Evolutionary conservation across 2,797 vertebrate genomes (phyloP).

Genomic region (Hydrocynus forskahlii): DNA sequence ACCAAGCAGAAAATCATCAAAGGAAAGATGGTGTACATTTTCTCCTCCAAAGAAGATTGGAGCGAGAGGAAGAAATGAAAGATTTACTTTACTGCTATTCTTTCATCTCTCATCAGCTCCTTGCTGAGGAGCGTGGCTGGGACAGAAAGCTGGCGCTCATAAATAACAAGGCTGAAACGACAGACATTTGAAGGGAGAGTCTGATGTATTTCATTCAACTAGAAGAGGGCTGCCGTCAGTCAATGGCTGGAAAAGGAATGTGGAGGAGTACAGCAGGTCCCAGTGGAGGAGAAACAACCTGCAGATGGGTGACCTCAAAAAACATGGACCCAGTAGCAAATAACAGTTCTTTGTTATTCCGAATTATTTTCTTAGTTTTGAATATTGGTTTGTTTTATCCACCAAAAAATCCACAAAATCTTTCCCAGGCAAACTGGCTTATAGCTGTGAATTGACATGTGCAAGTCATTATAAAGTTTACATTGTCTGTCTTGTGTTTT

Average conservation of each 20-base stretch:
- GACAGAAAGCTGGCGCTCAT: not conserved
- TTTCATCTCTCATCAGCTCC: constrained; percentile 23
- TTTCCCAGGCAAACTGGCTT: not conserved
- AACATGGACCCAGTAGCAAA: not conserved
- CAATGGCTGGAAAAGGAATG: not conserved
- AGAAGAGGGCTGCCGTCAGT: constrained; percentile 17
- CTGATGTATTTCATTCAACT: constrained; percentile 13
- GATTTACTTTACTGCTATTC: constrained; percentile 17
- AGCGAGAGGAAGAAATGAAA: constrained; percentile 12
- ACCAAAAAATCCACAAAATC: not conserved
- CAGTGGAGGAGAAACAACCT: not conserved
- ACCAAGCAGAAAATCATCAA: constrained; percentile 10
- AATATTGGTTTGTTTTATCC: not conserved
- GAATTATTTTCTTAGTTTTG: too few relatives aligned
- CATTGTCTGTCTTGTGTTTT: too few relatives aligned
- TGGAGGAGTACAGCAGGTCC: not conserved
- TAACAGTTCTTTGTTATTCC: too few relatives aligned
- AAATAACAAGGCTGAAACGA: not conserved
- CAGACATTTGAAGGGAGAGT: not conserved
- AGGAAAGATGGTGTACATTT: constrained; percentile 4
- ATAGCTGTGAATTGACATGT: not conserved
- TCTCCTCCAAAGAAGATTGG: constrained; percentile 9
- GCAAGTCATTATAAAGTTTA: too few relatives aligned
- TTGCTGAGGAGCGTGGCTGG: not conserved
- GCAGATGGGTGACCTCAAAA: not conserved